Evolutionary conservation across 2,113 vertebrate genomes (phyloP).

Genomic region (Chlamydotis undulata): DNA sequence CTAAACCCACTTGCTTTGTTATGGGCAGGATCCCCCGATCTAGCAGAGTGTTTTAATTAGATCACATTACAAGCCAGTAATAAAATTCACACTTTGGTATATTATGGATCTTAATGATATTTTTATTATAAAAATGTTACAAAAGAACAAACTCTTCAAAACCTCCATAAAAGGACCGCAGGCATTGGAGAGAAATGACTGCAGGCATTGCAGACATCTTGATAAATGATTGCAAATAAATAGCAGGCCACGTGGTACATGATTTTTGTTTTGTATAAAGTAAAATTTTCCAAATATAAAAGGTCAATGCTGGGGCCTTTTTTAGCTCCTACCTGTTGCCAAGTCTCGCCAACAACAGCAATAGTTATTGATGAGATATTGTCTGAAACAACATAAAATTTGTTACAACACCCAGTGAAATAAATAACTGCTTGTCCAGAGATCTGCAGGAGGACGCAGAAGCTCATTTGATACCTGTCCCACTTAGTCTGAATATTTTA

Average conservation of each 20-base stretch:
- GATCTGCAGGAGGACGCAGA: not conserved
- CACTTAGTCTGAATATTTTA: not conserved
- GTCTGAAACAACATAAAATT: not conserved
- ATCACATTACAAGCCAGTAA: not conserved
- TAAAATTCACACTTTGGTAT: conserved; percentile 2
- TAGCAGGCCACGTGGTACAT: not conserved
- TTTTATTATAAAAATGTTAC: conserved; percentile 51
- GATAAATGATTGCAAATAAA: not conserved
- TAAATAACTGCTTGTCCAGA: not conserved
- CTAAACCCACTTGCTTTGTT: not conserved
- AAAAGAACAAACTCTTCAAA: not conserved
- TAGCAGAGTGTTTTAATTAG: conserved; percentile 22
- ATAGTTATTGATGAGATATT: not conserved
- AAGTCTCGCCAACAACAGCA: not conserved
- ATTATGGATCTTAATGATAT: not conserved
- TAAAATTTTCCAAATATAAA: not conserved
- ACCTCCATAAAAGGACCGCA: not conserved
- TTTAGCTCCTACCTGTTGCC: not conserved
- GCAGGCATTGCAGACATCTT: not conserved
- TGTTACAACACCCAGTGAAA: not conserved
- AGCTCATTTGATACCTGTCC: not conserved
- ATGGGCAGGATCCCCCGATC: not conserved
- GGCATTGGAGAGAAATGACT: not conserved
- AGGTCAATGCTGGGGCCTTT: not conserved
- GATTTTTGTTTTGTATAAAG: not conserved